These are phyloP conservation scores for Bolborhynchus lineola DNA, from an alignment of 2,113 vertebrate genomes.

Conservation along the genomic window DNA sequence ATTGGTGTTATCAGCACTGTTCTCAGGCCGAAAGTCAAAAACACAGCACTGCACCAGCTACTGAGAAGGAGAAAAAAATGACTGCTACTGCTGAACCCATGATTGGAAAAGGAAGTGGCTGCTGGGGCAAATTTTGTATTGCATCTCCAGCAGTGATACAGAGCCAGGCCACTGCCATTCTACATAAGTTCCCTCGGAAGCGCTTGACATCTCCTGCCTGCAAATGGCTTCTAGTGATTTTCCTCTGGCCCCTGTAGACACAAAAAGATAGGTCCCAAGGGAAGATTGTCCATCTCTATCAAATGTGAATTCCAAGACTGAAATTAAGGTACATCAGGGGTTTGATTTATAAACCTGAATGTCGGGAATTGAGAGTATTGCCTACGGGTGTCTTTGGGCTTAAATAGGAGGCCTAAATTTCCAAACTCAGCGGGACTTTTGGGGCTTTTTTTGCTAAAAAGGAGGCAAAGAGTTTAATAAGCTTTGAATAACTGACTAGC, in stretches of 20 bases:
- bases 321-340: neutral
- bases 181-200: fast-evolving
- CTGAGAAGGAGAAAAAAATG: too few relatives aligned
- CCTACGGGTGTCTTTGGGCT: neutral
- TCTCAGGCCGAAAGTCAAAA: too few relatives aligned
- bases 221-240: fast-evolving
- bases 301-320: neutral
- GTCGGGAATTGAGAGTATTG: neutral
- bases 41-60: too few relatives aligned
- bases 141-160: neutral
- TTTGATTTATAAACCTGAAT: neutral
- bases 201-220: neutral
- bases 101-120: neutral
- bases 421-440: neutral
- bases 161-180: neutral
- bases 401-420: neutral
- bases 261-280: neutral
- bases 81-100: too few relatives aligned
- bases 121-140: neutral
- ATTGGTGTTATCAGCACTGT: too few relatives aligned
- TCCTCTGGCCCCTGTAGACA: neutral
- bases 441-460: neutral
- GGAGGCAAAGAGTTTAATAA: neutral
- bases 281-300: neutral
- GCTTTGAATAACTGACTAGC: neutral